phyloP scores from a whole-genome alignment of 1,140 invertebrate genomes.

The Archivesica marissinica region DNA sequence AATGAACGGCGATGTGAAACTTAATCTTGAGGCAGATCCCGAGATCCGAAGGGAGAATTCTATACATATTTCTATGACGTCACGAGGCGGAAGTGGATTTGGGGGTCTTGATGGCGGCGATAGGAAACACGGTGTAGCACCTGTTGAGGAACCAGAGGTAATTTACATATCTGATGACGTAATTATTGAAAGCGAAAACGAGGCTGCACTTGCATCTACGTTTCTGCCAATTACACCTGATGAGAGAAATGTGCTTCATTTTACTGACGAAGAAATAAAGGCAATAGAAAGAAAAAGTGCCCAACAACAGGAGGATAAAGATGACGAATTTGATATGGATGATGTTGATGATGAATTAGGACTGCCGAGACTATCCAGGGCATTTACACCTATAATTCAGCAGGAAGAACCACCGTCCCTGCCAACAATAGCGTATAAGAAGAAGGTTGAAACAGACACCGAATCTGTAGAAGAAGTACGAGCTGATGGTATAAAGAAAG shows the following conservation, averaged over 20 bases:
- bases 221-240: slow-evolving; percentile 45
- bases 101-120: slow-evolving; percentile 26
- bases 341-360: slow-evolving; percentile 58
- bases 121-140: not conserved
- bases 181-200: slow-evolving; percentile 52
- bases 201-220: slow-evolving; percentile 38
- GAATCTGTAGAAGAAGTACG: slow-evolving; percentile 25
- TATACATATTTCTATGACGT: slow-evolving; percentile 49
- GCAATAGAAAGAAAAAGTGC: slow-evolving; percentile 40
- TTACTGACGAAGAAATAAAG: slow-evolving; percentile 53
- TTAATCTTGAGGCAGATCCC: slow-evolving; percentile 30
- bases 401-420: slow-evolving; percentile 28
- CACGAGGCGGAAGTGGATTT: slow-evolving; percentile 44
- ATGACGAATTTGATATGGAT: slow-evolving; percentile 52
- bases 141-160: slow-evolving; percentile 61
- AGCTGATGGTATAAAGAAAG: slow-evolving; percentile 43
- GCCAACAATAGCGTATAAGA: slow-evolving; percentile 47
- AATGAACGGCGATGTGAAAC: slow-evolving; percentile 47
- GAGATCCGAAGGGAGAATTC: slow-evolving; percentile 52
- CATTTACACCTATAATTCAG: slow-evolving; percentile 52
- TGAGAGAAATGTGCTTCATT: slow-evolving; percentile 38
- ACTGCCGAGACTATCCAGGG: slow-evolving; percentile 48
- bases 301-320: slow-evolving; percentile 22
- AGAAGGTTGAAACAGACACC: slow-evolving; percentile 6
- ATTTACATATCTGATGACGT: slow-evolving; percentile 42